Base-by-base conservation (phyloP, 2,797 vertebrate species). In the Enteromius treurensis region DNA sequence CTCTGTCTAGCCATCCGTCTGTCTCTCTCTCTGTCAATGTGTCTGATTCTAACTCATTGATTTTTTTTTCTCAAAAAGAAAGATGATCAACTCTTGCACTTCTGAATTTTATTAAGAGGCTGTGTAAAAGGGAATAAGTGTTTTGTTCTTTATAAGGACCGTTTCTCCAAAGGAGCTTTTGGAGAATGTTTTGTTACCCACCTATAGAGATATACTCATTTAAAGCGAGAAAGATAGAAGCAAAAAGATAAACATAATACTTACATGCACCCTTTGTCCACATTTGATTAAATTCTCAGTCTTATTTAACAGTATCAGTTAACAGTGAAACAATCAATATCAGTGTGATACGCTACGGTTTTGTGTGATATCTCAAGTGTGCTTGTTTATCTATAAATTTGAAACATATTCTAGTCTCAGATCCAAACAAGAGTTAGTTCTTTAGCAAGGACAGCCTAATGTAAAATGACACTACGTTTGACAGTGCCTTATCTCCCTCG, bases 1-100 rank as follows among this genome's bases (percentile, higher is more conserved):
- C 47, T 68, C 62, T 32, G 84, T 89, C 71, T 85, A 76, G 42
- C 29, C 1, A 26, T 68, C 49, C 4, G 51, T 81, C 71, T 74
- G 67, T 70, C 62, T 37, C 40, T 42, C 58, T 58, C 55, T 62
- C n/a, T 73, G 75, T 65, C 34, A 11, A 42, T 83, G 81, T 65
- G 34, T 77, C 77, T 49, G 67, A 67, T 68, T 55, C 40, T 68
- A 47, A 47, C 62, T 68, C 47, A 82, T 82, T 53, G 70, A 81
- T 81, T 82, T 81, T 82, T 75, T 75, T 75, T 75, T 21, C 70
- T 82, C 58, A 49, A 64, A 51, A 45, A n/a, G 4, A 23, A 40
- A 37, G 58, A 81, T 62, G 3, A 74, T 19, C 68, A 71, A 74
- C 49, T 3, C 42, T 82, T 53, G 70, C 70, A 51, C 60, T 53